Evolutionary conservation across 2,888 invertebrate species (phyloP), one percentile per base, ranked within the genome.

Genomic region (Ceramica pisi): DNA sequence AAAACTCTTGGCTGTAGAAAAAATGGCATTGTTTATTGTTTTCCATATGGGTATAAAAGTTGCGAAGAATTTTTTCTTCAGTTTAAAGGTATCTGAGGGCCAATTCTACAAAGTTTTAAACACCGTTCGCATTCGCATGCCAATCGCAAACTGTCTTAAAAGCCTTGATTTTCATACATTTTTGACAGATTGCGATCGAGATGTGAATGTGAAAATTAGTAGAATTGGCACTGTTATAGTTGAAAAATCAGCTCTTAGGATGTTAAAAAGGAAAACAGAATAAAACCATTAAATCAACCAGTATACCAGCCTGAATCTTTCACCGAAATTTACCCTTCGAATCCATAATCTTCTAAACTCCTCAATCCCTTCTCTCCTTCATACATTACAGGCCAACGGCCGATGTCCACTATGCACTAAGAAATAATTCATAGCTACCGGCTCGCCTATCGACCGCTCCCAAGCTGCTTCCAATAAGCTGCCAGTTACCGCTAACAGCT

Each of bases 391-490:
- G 19, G 26, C 46, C 31, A 68, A 41, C 60, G 67, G 38, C 67
- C 71, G 65, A 55, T 41, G 77, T 65, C 69, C 63, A 75, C 76
- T 60, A 60, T 55, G 70, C 76, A 86, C 74, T 73, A 61, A 73
- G 83, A 81, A 82, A 86, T 86, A 83, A 86, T 86, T 86, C 80
- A 86, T 76, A 78, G 77, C 69, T 56, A 64, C 69, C 48, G 60
- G 71, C 48, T 67, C 9, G 73, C 21, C 65, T 83, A 85, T 85
- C 86, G 83, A 80, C 64, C 81, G 72, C 60, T 57, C 26, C 67
- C 68, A 73, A 73, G 78, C 73, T 68, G 66, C 67, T 73, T 57
- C 60, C 79, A 76, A 80, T 82, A 84, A 82, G 70, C 84, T 78
- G 82, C 73, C 77, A 78, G 81, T 78, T 81, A 83, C 82, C 75